Percentiles rank a stretch among this genome's conserved stretches.
Evolutionary conservation across 2,888 invertebrate genomes (phyloP).

Genomic region (Erebia palarica): DNA sequence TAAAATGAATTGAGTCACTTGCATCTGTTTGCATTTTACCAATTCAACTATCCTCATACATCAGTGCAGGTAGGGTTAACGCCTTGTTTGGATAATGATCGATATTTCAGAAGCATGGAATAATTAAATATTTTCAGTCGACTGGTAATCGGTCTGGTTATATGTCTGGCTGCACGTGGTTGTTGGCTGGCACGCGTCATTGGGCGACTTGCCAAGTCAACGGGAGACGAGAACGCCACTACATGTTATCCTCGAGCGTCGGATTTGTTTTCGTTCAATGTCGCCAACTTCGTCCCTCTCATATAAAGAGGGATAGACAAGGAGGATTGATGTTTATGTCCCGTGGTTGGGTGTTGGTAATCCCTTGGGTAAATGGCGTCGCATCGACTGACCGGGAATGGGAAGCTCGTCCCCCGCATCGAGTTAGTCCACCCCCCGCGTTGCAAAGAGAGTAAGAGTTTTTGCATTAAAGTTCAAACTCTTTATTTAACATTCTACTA

Average conservation of each 20-base stretch:
- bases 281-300: conserved; percentile 44
- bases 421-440: conserved; percentile 42
- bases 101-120: conserved; percentile 22
- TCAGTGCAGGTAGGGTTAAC: not conserved
- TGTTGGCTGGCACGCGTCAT: conserved; percentile 52
- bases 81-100: conserved; percentile 20
- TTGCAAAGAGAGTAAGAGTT: conserved; percentile 51
- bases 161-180: conserved; percentile 49
- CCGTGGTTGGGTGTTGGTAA: conserved; percentile 43
- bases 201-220: conserved; percentile 62
- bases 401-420: conserved; percentile 41
- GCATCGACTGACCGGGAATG: conserved; percentile 47
- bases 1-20: conserved; percentile 1
- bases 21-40: conserved; percentile 8
- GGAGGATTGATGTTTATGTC: conserved; percentile 41
- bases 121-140: conserved; percentile 21
- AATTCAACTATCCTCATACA: conserved; percentile 1
- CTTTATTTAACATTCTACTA: conserved; percentile 9
- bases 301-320: conserved; percentile 38
- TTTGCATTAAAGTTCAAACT: conserved; percentile 9
- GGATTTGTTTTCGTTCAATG: conserved; percentile 42
- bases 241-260: conserved; percentile 39
- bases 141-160: conserved; percentile 21
- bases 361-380: conserved; percentile 46
- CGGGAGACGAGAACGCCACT: conserved; percentile 52